Percentiles rank a stretch among this genome's conserved stretches.
Conservation (phyloP, 2,888 invertebrate species). For the Agriotes lineatus region DNA sequence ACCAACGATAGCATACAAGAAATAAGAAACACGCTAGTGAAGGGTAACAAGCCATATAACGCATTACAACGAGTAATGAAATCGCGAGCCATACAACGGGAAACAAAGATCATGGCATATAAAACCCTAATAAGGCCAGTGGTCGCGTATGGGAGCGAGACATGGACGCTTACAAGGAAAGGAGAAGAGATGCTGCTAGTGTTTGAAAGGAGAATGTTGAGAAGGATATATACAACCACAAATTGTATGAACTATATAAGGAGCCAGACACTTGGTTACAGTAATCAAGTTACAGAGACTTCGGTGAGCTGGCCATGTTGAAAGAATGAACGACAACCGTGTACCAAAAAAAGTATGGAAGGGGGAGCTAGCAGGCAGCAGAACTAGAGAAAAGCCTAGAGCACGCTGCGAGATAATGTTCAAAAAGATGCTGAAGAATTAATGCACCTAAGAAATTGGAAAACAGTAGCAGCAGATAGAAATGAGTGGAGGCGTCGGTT, state of each 20-base stretch:
- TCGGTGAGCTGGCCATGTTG: not conserved
- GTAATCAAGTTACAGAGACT: not conserved
- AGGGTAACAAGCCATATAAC: not conserved
- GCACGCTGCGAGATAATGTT: not conserved
- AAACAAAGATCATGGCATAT: no score
- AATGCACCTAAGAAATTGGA: not conserved
- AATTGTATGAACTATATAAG: not conserved
- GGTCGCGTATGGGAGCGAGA: no score
- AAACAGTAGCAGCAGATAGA: not conserved
- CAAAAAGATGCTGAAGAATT: not conserved
- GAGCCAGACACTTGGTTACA: not conserved
- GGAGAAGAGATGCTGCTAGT: not conserved
- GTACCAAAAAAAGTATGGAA: not conserved
- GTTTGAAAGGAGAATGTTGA: not conserved
- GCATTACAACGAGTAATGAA: not conserved
- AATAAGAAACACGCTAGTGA: not conserved
- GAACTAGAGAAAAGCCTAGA: not conserved
- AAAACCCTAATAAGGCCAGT: no score
- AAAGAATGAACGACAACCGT: not conserved
- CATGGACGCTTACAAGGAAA: no score
- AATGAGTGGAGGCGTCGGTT: no score
- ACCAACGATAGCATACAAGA: not conserved
- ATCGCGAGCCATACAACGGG: no score
- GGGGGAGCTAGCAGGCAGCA: not conserved
- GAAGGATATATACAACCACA: not conserved